A percentile compares a stretch with the other conserved stretches of the same genome.
Evolutionary conservation across 2,113 vertebrate species (phyloP).

Genomic region (Dasyprocta punctata): DNA sequence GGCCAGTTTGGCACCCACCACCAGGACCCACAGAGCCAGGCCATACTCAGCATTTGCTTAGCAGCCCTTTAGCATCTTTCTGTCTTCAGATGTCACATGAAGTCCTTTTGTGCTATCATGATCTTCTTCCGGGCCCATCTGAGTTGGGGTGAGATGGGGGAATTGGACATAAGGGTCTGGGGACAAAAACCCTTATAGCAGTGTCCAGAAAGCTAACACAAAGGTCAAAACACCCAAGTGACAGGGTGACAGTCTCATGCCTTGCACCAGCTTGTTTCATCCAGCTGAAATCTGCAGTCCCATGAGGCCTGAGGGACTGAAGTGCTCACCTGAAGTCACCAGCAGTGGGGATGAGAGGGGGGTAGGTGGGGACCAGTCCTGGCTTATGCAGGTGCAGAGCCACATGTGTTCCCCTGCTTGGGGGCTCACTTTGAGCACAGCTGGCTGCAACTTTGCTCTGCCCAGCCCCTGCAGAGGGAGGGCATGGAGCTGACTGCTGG

Average conservation of each 20-base stretch:
- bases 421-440: not conserved
- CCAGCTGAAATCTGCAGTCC: not conserved
- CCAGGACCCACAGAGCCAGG: rapidly evolving
- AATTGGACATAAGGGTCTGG: not conserved
- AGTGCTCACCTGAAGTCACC: not conserved
- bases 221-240: not conserved
- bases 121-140: not conserved
- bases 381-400: not conserved
- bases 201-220: not conserved
- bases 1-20: not conserved
- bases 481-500: conserved; percentile 23
- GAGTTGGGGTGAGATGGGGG: not conserved
- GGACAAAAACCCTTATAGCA: not conserved
- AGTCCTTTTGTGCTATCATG: not conserved
- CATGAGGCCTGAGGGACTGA: not conserved
- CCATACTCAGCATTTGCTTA: not conserved
- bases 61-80: not conserved
- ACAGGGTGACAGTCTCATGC: rapidly evolving
- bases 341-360: not conserved
- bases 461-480: not conserved
- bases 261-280: rapidly evolving
- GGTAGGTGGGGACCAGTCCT: not conserved
- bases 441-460: conserved; percentile 8
- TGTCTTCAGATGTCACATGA: not conserved
- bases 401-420: rapidly evolving